Percentiles rank a stretch among this genome's conserved stretches.
Evolutionary conservation across 2,888 invertebrate species (phyloP).

Genomic region (Xanthorhoe designata): DNA sequence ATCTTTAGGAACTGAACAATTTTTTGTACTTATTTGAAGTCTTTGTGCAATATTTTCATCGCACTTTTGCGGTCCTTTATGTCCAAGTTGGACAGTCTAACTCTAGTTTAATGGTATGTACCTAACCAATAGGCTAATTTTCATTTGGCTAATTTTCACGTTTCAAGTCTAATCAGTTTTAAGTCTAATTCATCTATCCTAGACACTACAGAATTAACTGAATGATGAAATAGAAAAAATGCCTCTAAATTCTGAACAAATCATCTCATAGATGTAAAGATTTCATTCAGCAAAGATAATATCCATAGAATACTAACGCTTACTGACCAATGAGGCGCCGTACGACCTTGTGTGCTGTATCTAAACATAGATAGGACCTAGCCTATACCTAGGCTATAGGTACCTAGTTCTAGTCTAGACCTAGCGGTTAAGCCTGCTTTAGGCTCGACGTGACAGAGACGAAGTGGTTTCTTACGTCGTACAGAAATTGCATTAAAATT

Average conservation of each 20-base stretch:
- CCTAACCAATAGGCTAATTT: too few relatives aligned
- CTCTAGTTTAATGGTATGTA: too few relatives aligned
- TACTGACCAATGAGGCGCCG: constrained; percentile 79
- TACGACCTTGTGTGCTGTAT: constrained; percentile 74
- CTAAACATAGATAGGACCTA: constrained; percentile 60
- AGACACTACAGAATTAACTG: too few relatives aligned
- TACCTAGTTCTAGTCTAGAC: constrained; percentile 43
- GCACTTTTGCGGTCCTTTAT: too few relatives aligned
- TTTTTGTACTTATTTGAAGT: too few relatives aligned
- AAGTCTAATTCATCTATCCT: too few relatives aligned
- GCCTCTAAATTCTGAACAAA: neutral
- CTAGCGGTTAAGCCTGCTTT: constrained; percentile 25
- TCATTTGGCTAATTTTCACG: too few relatives aligned
- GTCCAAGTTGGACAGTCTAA: too few relatives aligned
- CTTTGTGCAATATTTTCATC: too few relatives aligned
- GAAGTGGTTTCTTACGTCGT: neutral
- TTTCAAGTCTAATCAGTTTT: too few relatives aligned
- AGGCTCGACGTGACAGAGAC: constrained; percentile 19
- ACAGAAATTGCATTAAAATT: neutral
- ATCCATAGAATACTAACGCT: constrained; percentile 60
- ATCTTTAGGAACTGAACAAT: too few relatives aligned
- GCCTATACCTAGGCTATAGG: constrained; percentile 40
- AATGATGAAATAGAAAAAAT: too few relatives aligned
- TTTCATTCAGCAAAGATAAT: constrained; percentile 1
- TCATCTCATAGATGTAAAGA: neutral